Evolutionary conservation across 2,113 vertebrate genomes (phyloP), one percentile per base, ranked within the genome.

Genomic region (Bucco capensis): DNA sequence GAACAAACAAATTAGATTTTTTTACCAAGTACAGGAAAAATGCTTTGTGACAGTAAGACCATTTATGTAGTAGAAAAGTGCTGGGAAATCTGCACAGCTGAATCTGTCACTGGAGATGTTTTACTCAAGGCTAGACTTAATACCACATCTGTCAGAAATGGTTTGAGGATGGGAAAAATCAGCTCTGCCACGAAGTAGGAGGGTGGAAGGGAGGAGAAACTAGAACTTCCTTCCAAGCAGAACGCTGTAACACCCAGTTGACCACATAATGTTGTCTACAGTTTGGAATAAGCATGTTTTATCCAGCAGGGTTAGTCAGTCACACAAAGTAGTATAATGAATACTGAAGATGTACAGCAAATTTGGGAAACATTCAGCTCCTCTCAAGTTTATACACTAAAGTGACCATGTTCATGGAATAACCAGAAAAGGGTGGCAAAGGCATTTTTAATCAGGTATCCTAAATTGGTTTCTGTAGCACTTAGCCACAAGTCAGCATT

Each of bases 111-210:
- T 91, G 58, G 35, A 79, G 49, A 57, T 91, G 54, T 92, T 96
- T 85, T 82, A 83, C 50, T 93, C 79, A 74, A 77, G 89, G 70
- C 84, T 86, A 92, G 79, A 90, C 66, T 91, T 91, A 49, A 81
- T 95, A 92, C 89, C 94, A 95, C 93, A 94, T 92, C 91, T 93
- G 72, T 84, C 86, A 80, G 58, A 78, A 80, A 74, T 86, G 89
- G 73, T 74, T 93, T 96, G 89, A 69, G 60, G 80, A 82, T 27
- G 49, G 72, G 66, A 80, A 94, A n/a, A 94, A 75, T 85, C 76
- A 65, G 46, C 61, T 82, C 79, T 95, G 79, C 90, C 94, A 90
- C 46, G 8, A 71, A 93, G 66, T 88, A 88, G 73, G 79, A 94
- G 86, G 82, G 28, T 92, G 58, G 79, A 81, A 92, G 73, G 88